These are phyloP conservation scores for Anguilla obscura DNA, from an alignment of 2,797 vertebrate species.

Conservation along the genomic window DNA sequence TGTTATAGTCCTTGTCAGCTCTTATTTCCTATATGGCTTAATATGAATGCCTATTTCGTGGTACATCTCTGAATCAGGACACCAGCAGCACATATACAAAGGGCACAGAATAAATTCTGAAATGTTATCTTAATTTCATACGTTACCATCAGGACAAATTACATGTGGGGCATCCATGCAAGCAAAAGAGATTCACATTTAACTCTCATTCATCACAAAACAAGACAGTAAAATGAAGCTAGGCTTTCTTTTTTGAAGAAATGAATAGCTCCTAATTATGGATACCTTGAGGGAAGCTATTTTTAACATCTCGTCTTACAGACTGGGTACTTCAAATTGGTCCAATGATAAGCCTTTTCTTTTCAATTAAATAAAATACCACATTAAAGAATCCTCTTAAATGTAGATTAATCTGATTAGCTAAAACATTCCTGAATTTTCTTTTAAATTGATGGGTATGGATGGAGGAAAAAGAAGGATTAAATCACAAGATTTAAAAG, in stretches of 20 bases:
- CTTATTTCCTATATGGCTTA: not conserved
- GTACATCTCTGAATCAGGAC: not conserved
- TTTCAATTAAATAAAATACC: conserved; percentile 26
- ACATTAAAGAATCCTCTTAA: conserved; percentile 16
- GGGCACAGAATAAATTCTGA: not conserved
- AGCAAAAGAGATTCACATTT: conserved; percentile 23
- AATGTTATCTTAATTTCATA: not conserved
- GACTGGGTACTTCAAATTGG: conserved; percentile 28
- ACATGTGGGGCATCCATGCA: not conserved
- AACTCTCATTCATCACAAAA: conserved; percentile 7
- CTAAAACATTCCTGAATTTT: not conserved
- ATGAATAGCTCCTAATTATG: conserved; percentile 28
- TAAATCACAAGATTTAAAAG: conserved; percentile 16
- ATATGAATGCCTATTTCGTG: not conserved
- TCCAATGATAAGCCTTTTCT: not conserved
- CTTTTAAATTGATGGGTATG: conserved; percentile 22
- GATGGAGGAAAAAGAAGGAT: conserved; percentile 25
- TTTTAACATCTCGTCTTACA: conserved; percentile 14
- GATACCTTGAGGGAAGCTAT: not conserved
- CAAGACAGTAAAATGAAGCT: conserved; percentile 2
- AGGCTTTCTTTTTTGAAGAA: not conserved
- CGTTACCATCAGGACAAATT: not conserved
- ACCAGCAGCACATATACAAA: not conserved
- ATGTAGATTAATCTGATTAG: conserved; percentile 27
- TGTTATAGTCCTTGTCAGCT: not conserved